Evolutionary conservation across 2,113 vertebrate genomes (phyloP).

Genomic region (Oreochromis aureus): DNA sequence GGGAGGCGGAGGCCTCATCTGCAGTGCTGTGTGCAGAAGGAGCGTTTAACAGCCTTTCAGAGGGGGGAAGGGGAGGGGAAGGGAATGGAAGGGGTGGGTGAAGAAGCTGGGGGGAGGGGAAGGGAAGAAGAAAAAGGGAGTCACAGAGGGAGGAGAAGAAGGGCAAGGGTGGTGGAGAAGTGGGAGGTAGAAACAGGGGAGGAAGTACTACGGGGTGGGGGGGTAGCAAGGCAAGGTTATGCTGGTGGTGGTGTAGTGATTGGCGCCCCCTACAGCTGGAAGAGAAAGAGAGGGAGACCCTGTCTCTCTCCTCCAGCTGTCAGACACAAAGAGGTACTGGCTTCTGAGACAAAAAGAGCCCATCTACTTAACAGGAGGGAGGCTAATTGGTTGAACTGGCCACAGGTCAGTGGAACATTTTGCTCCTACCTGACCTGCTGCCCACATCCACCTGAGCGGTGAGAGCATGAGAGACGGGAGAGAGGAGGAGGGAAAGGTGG

Average conservation of each 20-base stretch:
- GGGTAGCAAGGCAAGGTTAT: not conserved
- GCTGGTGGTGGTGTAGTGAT: not conserved
- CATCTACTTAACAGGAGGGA: not conserved
- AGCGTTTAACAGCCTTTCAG: slow-evolving; percentile 39
- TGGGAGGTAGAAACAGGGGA: not conserved
- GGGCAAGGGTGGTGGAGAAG: not conserved
- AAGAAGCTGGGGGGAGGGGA: not conserved
- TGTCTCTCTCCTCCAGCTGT: not conserved
- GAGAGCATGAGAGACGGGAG: not conserved
- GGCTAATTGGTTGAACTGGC: not conserved
- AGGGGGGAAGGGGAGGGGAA: not conserved
- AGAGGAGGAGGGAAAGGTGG: not conserved
- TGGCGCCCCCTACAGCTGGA: slow-evolving; percentile 43
- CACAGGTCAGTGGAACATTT: not conserved
- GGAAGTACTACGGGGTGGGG: not conserved
- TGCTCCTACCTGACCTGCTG: not conserved
- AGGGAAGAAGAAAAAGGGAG: not conserved
- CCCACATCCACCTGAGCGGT: not conserved
- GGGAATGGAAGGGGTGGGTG: not conserved
- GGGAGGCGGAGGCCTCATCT: slow-evolving; percentile 66
- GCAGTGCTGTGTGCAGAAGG: slow-evolving; percentile 69
- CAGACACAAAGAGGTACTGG: slow-evolving; percentile 37
- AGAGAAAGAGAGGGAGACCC: not conserved
- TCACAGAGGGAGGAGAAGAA: not conserved
- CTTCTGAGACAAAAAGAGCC: not conserved